Evolutionary conservation across 2,797 vertebrate genomes (phyloP).

Genomic region (Cyprinodon diabolis): DNA sequence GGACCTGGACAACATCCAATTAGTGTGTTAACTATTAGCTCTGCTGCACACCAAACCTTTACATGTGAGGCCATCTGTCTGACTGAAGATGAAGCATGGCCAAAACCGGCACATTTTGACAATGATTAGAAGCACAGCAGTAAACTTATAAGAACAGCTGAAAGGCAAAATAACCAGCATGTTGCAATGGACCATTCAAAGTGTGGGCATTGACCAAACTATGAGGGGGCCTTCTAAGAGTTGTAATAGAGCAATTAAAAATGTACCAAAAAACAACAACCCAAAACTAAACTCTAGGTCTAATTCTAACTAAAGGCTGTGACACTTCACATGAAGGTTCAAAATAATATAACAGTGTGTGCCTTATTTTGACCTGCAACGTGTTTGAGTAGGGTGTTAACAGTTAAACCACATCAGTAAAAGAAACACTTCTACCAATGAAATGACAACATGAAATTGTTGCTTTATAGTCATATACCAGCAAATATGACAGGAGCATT

Average conservation of each 20-base stretch:
- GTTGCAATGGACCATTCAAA: neutral
- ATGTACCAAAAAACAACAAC: neutral
- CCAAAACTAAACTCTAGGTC: neutral
- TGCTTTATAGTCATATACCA: too few species aligned
- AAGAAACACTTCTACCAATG: neutral
- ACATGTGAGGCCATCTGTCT: slow-evolving; percentile 11
- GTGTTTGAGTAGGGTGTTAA: too few species aligned
- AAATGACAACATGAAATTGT: too few species aligned
- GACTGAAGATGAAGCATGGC: neutral
- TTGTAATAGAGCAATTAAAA: neutral
- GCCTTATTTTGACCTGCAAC: too few species aligned
- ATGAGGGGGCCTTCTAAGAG: neutral
- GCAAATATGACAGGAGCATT: too few species aligned
- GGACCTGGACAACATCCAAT: neutral
- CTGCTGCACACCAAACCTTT: slow-evolving; percentile 3
- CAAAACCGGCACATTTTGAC: neutral
- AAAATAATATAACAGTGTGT: too few species aligned
- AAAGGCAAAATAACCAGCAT: neutral
- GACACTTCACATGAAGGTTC: too few species aligned
- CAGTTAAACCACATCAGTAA: too few species aligned
- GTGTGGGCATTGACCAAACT: neutral
- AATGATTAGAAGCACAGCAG: neutral
- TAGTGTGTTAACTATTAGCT: neutral
- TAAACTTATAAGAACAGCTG: neutral
- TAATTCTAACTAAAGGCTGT: too few species aligned